phyloP scores from a whole-genome alignment of 2,888 invertebrate genomes.

The Polymixis flavicincta region DNA sequence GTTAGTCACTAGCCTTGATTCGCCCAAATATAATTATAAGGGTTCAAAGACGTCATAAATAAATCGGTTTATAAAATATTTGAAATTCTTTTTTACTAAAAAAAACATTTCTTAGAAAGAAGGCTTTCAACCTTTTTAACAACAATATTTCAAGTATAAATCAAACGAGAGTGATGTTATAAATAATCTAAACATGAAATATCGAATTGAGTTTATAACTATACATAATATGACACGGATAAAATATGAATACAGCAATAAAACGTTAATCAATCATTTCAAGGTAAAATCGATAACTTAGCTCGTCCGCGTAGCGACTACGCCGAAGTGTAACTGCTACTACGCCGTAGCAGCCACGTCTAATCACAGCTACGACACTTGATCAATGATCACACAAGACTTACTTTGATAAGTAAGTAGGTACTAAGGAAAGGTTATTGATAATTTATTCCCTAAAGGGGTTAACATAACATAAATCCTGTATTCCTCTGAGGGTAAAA shows the following conservation, averaged over 20 bases:
- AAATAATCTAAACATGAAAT: not conserved
- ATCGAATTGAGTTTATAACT: not conserved
- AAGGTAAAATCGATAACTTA: not conserved
- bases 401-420: not conserved
- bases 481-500: not conserved
- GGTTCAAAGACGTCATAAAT: not conserved
- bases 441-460: not conserved
- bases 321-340: not conserved
- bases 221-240: not conserved
- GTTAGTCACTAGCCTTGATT: not conserved
- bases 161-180: not conserved
- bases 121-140: not conserved
- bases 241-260: not conserved
- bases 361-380: not conserved
- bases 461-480: not conserved
- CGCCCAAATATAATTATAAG: not conserved
- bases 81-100: not conserved
- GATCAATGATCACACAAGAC: not conserved
- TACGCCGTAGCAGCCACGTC: constrained; percentile 23
- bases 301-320: not conserved
- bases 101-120: not conserved
- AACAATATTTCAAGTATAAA: not conserved
- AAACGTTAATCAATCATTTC: not conserved
- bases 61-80: not conserved
- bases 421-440: not conserved